Base-by-base conservation (phyloP, 2,113 vertebrate genomes). In the Menidia beryllina region DNA sequence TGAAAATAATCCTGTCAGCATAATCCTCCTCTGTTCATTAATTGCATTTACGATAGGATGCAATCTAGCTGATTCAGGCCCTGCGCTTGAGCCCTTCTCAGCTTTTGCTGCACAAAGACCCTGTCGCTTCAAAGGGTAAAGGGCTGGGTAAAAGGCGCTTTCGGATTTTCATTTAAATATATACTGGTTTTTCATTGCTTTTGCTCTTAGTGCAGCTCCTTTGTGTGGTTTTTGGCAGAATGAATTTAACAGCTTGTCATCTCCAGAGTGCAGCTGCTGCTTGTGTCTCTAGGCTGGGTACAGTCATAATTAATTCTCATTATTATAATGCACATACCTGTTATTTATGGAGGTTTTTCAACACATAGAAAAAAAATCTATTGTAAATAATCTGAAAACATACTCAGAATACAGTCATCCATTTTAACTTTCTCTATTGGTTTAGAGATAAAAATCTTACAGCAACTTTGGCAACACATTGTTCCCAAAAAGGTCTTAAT, bases 21-120 rank as follows among this genome's bases (percentile, higher is more conserved):
- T 90, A 89, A 88, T 90, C 81, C 84, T 52, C 52, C 67, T 89
- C 82, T 88, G 36, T 78, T 86, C 88, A 90, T 92, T 90, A 92
- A 90, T 91, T 92, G 85, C 78, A 76, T 80, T 87, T 89, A 90
- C 85, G 70, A 86, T 82, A 20, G 68, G 74, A 87, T 72, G 73
- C 85, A 83, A 83, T 90, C 83, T 83, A 81, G 61, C 76, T 85
- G 86, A 91, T 87, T 90, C 85, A 88, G 73, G 63, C 50, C 27
- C 62, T 36, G 50, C 68, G 73, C 66, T 83, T 75, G 34, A 83
- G 74, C 70, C 62, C 41, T 57, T 55, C 52, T 69, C 69, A 56
- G 61, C 80, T 69, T 73, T 62, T 55, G 59, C 56, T 49, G 43
- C 69, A 73, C 68, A 88, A 84, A 91, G 80, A 30, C 77, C 23